A percentile compares a stretch with the other conserved stretches of the same genome.
These are phyloP conservation scores for Sinocyclocheilus rhinocerous DNA, from an alignment of 2,113 vertebrate genomes.

Conservation along the genomic window DNA sequence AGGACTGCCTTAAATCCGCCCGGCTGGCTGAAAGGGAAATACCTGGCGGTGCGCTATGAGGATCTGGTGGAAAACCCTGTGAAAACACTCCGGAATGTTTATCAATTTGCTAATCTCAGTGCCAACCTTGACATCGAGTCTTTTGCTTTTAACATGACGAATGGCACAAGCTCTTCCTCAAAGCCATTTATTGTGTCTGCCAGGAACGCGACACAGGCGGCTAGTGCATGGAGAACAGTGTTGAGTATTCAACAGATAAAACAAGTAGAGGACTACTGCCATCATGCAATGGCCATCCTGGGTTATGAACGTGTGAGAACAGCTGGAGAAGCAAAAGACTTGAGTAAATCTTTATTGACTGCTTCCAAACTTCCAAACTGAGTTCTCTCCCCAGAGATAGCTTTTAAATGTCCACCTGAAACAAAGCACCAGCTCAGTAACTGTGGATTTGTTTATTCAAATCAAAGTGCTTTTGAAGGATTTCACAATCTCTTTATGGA, in stretches of 20 bases:
- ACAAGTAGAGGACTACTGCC: conserved; percentile 98
- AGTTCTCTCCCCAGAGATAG: conserved; percentile 21
- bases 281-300: conserved; percentile 90
- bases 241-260: conserved; percentile 96
- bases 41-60: conserved; percentile 94
- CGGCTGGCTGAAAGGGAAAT: conserved; percentile 92
- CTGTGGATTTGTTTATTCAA: conserved; percentile 72
- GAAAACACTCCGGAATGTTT: conserved; percentile 85
- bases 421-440: conserved; percentile 68
- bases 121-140: conserved; percentile 91
- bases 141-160: conserved; percentile 97
- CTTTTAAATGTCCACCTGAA: conserved; percentile 59
- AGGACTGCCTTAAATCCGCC: conserved; percentile 91
- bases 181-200: conserved; percentile 97
- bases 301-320: conserved; percentile 89
- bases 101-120: conserved; percentile 88
- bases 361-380: conserved; percentile 85
- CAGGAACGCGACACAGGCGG: conserved; percentile 92
- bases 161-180: conserved; percentile 89
- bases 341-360: conserved; percentile 90
- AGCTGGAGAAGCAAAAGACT: conserved; percentile 90
- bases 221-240: conserved; percentile 93
- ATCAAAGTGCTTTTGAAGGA: conserved; percentile 60
- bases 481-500: conserved; percentile 66
- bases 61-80: conserved; percentile 95